Evolutionary conservation across 2,888 invertebrate species (phyloP).

Genomic region (Lithophane socia): DNA sequence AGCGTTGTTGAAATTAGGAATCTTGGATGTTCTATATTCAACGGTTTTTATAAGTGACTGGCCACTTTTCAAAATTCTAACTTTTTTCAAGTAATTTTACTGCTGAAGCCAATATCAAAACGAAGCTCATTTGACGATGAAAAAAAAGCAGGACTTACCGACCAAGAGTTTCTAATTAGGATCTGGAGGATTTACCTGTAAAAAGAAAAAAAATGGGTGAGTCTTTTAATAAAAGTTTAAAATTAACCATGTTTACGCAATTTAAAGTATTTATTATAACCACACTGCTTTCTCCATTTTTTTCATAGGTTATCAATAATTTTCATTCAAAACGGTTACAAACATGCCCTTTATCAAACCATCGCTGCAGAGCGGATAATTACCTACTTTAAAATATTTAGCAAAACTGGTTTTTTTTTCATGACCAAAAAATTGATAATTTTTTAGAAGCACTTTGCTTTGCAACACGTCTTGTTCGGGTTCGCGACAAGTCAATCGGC

Average conservation of each 20-base stretch:
- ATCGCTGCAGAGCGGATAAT: not conserved
- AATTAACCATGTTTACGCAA: no score
- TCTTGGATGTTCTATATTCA: not conserved
- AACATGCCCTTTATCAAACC: not conserved
- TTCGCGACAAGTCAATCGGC: no score
- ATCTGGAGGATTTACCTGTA: slow-evolving; percentile 6
- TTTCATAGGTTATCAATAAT: no score
- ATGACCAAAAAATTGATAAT: no score
- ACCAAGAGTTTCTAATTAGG: not conserved
- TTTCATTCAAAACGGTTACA: no score
- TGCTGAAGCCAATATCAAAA: not conserved
- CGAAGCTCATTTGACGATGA: not conserved
- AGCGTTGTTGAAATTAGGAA: not conserved
- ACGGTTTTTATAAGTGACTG: not conserved
- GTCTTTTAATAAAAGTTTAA: not conserved
- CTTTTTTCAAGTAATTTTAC: not conserved
- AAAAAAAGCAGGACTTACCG: not conserved
- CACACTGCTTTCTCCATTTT: no score
- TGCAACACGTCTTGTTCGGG: no score
- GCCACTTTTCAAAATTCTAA: not conserved
- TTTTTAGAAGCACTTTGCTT: no score
- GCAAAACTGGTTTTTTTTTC: no score
- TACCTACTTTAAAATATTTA: no score
- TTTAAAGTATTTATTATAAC: no score
- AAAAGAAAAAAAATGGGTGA: not conserved